Evolutionary conservation across 2,888 invertebrate species (phyloP).

Genomic region (Philhelius pedissequus): DNA sequence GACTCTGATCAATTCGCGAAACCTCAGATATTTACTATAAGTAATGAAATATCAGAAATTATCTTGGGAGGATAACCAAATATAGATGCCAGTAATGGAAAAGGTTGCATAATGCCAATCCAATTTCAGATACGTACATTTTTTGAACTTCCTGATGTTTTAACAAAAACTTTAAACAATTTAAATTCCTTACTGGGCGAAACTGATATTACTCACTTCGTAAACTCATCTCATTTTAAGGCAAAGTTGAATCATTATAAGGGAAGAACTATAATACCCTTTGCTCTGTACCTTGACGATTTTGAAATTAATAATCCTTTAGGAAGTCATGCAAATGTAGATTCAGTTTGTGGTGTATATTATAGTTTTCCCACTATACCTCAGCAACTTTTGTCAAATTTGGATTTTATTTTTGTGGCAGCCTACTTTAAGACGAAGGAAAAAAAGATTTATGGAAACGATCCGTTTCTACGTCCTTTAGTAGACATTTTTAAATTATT

Average conservation of each 20-base stretch:
- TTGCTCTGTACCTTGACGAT: neutral
- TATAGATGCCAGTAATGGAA: slow-evolving; percentile 29
- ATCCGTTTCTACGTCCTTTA: neutral
- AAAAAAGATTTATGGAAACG: neutral
- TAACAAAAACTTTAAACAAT: too few species aligned
- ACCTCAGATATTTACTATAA: neutral
- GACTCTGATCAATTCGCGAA: slow-evolving; percentile 8
- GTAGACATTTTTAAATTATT: neutral
- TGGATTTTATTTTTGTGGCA: neutral
- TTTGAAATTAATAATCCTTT: neutral
- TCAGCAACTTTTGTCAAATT: neutral
- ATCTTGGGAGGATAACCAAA: slow-evolving; percentile 32
- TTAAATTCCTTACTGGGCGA: neutral
- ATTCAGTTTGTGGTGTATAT: neutral
- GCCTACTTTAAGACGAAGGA: neutral
- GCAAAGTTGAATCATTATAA: neutral
- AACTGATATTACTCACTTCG: neutral
- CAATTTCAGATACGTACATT: slow-evolving; percentile 37
- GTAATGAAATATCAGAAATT: slow-evolving; percentile 43
- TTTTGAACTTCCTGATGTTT: slow-evolving; percentile 53
- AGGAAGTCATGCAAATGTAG: neutral
- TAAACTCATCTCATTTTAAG: slow-evolving; percentile 33
- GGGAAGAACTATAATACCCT: slow-evolving; percentile 5
- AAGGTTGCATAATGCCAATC: slow-evolving; percentile 38
- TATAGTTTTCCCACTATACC: neutral